Conservation (phyloP, 2,113 vertebrate species). For the Oryctolagus cuniculus region DNA sequence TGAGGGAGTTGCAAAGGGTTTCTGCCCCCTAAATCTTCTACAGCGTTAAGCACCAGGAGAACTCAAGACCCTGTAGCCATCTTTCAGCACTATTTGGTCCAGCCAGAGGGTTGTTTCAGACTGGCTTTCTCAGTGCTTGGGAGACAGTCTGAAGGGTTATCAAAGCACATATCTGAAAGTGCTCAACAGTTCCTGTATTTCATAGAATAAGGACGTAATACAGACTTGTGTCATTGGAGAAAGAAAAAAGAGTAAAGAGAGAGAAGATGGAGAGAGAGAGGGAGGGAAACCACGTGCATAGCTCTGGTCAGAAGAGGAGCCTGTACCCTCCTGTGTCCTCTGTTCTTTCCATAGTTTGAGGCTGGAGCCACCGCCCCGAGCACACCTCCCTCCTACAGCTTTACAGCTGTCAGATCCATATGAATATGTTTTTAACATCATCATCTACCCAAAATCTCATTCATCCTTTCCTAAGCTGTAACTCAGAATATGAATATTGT, state of each 20-base stretch:
- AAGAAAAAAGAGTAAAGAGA: not conserved
- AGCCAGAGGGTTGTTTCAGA: not conserved
- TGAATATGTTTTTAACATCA: not conserved
- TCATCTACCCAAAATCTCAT: not conserved
- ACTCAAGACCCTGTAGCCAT: not conserved
- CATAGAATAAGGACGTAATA: not conserved
- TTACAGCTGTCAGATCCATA: not conserved
- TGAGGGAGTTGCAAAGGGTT: not conserved
- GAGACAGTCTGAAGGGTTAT: not conserved
- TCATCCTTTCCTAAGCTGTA: constrained; percentile 30
- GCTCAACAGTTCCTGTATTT: not conserved
- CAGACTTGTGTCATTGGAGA: not conserved
- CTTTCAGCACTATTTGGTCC: not conserved
- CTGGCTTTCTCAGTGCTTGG: not conserved
- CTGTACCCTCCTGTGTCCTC: not conserved
- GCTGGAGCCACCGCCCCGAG: not conserved
- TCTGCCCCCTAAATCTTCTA: not conserved
- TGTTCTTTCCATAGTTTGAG: not conserved
- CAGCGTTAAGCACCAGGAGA: not conserved
- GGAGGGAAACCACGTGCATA: no score
- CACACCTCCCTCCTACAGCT: not conserved
- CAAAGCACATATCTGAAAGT: not conserved
- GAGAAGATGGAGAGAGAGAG: no score
- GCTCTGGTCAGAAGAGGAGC: not conserved
- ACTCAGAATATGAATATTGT: constrained; percentile 52